Base-by-base conservation (phyloP, 2,888 invertebrate species). In the Sesamia inferens region DNA sequence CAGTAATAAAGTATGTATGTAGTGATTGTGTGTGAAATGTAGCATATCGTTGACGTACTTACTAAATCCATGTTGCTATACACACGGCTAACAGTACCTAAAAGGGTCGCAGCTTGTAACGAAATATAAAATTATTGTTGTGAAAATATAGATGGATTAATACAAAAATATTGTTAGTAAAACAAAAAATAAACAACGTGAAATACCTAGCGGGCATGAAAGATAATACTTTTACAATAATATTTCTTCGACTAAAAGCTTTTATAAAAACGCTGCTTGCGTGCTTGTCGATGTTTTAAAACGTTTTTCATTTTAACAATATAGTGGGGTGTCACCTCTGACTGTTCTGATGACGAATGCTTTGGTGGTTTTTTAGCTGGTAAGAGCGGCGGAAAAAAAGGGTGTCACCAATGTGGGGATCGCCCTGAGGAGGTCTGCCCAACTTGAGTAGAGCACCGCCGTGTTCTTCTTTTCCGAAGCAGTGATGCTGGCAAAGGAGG, bases 31-130 rank as follows among this genome's bases (percentile, higher is more conserved):
- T 39, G 39, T 39, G 39, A 39, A 5, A 39, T 39, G 39, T 39
- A 22, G 8, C 58, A 76, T 54, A 59, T 44, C 64, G 64, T 51
- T 65, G 64, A 75, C 51, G 51, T 76, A 24, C 75, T 51, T 76
- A 24, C 75, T 51, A 57, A 48, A 62, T 48, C 74, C 48, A 55
- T 51, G 22, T 22, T 48, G 39, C 39, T 13, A 1, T n/a, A 39
- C 22, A 14, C 65, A 51, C 39, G 31, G 22, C 51, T 66, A 61
- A 14, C 61, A 57, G 54, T 11, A 31, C 31, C 31, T 13, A 62
- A 31, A 54, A 31, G 1, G 19, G 22, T 7, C 16, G 39, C 54
- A 39, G 51, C 42, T 47, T 14, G 4, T 64, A 47, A 64, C 47
- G 5, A 31, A 65, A 65, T 3, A 48, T 14, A 16, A 31, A 31